These are phyloP conservation scores for Erythrolamprus reginae DNA, from an alignment of 2,113 vertebrate species.

Conservation along the genomic window DNA sequence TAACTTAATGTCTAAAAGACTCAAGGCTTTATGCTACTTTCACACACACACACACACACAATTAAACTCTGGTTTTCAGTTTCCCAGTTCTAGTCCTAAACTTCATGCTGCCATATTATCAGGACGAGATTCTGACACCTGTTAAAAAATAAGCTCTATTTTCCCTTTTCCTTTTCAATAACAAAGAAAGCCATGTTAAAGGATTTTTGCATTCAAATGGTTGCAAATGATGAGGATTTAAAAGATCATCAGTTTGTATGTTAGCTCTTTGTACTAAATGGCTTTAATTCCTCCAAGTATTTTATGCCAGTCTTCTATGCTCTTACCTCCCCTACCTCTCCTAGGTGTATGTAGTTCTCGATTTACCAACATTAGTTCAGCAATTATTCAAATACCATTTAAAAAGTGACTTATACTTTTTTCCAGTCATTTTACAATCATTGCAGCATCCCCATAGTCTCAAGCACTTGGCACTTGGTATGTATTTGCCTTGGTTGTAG, in stretches of 20 bases:
- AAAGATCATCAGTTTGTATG: neutral
- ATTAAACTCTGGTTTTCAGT: neutral
- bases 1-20: neutral
- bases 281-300: neutral
- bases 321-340: neutral
- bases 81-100: neutral
- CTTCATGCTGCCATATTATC: neutral
- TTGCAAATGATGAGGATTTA: neutral
- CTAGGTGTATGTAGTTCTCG: neutral
- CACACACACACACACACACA: neutral
- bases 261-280: neutral
- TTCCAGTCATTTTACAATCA: neutral
- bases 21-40: neutral
- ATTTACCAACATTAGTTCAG: neutral
- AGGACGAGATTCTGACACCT: neutral
- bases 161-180: neutral
- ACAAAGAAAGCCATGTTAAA: neutral
- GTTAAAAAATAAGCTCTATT: neutral
- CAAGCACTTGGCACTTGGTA: neutral
- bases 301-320: neutral
- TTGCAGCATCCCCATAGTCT: neutral
- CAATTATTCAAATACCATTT: neutral
- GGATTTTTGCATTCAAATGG: neutral
- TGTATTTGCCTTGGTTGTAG: neutral
- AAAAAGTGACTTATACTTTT: neutral